A percentile compares a stretch with the other conserved stretches of the same genome.
Evolutionary conservation across 2,113 vertebrate genomes (phyloP).

Genomic region (Pygoscelis adeliae): DNA sequence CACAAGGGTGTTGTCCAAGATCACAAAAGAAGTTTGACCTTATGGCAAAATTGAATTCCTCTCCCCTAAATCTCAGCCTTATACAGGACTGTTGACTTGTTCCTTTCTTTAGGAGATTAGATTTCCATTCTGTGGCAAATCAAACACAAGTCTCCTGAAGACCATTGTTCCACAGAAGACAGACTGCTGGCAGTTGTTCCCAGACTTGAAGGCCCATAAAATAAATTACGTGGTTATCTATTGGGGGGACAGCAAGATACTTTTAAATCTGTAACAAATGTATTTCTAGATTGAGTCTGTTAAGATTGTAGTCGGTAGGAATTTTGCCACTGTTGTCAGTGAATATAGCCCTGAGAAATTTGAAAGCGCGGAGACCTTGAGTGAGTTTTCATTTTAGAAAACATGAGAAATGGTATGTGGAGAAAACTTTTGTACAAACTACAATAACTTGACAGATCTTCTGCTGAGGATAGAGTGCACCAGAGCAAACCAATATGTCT

Average conservation of each 20-base stretch:
- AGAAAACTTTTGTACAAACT: slow-evolving; percentile 28
- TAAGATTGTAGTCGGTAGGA: background rate
- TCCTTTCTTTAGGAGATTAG: background rate
- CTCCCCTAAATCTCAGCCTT: background rate
- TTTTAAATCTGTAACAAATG: background rate
- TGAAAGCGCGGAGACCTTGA: background rate
- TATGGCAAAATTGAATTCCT: background rate
- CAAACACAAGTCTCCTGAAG: background rate
- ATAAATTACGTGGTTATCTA: background rate
- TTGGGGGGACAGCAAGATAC: background rate
- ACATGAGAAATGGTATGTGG: background rate
- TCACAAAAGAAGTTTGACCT: background rate
- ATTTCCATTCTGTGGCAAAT: slow-evolving; percentile 40
- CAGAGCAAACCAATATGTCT: slow-evolving; percentile 46
- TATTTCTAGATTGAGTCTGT: background rate
- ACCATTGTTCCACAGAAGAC: background rate
- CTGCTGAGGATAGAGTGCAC: background rate
- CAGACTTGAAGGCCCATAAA: background rate
- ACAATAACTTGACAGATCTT: slow-evolving; percentile 40
- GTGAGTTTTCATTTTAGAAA: slow-evolving; percentile 1
- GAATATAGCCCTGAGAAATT: background rate
- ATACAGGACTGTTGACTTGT: background rate
- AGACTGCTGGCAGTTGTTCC: background rate
- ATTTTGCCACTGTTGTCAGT: background rate
- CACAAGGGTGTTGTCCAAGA: background rate